Evolutionary conservation across 1,140 invertebrate species (phyloP).

Genomic region (Planococcus citri): DNA sequence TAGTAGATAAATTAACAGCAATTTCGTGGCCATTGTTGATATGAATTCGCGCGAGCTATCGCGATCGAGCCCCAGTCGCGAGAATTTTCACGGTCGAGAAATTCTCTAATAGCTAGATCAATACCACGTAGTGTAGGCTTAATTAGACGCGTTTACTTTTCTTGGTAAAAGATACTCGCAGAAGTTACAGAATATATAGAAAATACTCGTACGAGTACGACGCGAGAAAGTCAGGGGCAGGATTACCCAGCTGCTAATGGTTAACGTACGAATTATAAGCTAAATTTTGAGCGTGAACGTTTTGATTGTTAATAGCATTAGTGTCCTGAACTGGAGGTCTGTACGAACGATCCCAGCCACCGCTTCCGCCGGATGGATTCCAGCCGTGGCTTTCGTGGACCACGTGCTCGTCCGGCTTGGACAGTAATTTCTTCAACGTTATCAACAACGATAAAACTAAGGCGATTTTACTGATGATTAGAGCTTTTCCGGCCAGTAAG

Average conservation of each 20-base stretch:
- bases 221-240: no score
- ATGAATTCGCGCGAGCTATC: no score
- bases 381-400: conserved; percentile 36
- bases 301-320: conserved; percentile 22
- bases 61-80: no score
- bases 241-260: not conserved
- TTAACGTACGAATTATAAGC: conserved; percentile 52
- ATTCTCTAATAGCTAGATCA: no score
- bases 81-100: no score
- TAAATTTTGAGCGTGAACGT: conserved; percentile 44
- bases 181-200: no score
- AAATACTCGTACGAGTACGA: no score
- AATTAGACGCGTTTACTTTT: no score
- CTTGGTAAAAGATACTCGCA: no score
- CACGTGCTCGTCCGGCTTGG: conserved; percentile 29
- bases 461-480: conserved; percentile 61
- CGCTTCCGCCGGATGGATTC: conserved; percentile 26
- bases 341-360: conserved; percentile 45
- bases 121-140: no score
- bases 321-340: conserved; percentile 45
- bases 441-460: conserved; percentile 60
- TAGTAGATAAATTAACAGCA: no score
- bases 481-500: conserved; percentile 55
- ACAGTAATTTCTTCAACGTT: conserved; percentile 59
- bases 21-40: no score